Evolutionary conservation across 2,797 vertebrate genomes (phyloP), one percentile per base, ranked within the genome.

Genomic region (Typhlichthys eigenmanni): DNA sequence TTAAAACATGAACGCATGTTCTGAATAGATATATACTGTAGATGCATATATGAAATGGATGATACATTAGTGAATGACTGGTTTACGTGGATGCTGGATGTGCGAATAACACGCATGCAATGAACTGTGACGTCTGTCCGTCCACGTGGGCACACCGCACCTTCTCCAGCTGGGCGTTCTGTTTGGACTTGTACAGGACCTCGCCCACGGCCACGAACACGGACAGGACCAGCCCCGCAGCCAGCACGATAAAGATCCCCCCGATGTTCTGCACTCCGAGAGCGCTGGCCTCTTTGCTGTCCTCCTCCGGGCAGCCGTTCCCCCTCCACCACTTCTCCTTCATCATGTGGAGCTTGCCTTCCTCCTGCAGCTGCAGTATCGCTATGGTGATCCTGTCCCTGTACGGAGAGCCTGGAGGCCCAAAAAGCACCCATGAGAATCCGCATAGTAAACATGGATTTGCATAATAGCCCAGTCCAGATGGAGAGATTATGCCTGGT

Each of bases 341-440:
- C 92, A 92, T 93, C 91, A 92, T 93, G 87, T 93, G 92, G 74
- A 93, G 94, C 82, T 98, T 98, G 66, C 97, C 97, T 74, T 97
- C 97, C 74, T 99, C 97, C 85, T 99, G 97, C 60, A 99, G 91
- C 90, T 99, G 97, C 79, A 99, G 93, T 83, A 99, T 99, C 62
- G 97, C 96, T 81, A 99, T 99, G 52, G 97, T 99, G 88, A 99
- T 98, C 88, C 96, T 97, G 89, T 99, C 97, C 89, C 97, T 90
- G 47, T 99, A 99, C 0, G 97, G 96, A 69, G 97, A 99, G 76
- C 97, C 97, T 99, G 86, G 3, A 19, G 80, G 72, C 45, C 52
- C 49, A 65, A 54, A 76, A 60, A 47, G 24, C 14, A n/a, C 59
- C 57, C 10, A 43, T 34, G 54, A 38, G 32, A 38, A n/a, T 24